Evolutionary conservation across 2,113 vertebrate species (phyloP), one percentile per base, ranked within the genome.

Genomic region (Noctilio leporinus): DNA sequence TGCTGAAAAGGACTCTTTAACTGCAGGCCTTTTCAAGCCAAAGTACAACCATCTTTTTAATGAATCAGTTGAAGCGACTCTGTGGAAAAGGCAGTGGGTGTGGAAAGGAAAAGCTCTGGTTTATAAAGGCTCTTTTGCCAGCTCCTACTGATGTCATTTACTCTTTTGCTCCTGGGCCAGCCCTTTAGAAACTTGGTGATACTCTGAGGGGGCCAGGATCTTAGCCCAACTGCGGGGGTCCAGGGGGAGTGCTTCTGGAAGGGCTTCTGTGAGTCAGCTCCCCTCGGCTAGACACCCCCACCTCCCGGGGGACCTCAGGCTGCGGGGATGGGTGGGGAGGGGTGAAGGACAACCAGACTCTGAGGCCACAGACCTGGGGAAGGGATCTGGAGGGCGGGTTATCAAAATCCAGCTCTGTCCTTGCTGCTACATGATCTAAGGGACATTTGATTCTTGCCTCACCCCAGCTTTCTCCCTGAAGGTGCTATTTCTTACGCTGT

Each of bases 81-180:
- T 83, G 45, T 55, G 80, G 91, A 94, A 97, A 95, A 38, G 10
- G 81, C n/a, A 28, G 20, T n/a, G 96, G 93, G 43, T 35, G 90
- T 77, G 92, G 91, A 80, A 75, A 64, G 88, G 84, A 78, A 89
- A 81, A 3, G 1, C 5, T 78, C 80, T 22, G 14, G 19, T 91
- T 96, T 86, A 33, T 7, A 73, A 95, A 95, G 83, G 38, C 59
- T 89, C 51, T 91, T 73, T 38, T 76, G 89, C 62, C 69, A 76
- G 38, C 35, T 53, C 49, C 82, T 91, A 10, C 49, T 94, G 51
- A 81, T 82, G 40, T 64, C 75, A 86, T 49, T 91, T 33, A 5
- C 55, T 88, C 82, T 76, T 88, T 86, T 59, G 77, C 0, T 0
- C 40, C 75, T n/a, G 43, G 30, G 73, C 49, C 80, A 96, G 64